Conservation (phyloP, 2,113 vertebrate genomes). For the Oryzias celebensis region DNA sequence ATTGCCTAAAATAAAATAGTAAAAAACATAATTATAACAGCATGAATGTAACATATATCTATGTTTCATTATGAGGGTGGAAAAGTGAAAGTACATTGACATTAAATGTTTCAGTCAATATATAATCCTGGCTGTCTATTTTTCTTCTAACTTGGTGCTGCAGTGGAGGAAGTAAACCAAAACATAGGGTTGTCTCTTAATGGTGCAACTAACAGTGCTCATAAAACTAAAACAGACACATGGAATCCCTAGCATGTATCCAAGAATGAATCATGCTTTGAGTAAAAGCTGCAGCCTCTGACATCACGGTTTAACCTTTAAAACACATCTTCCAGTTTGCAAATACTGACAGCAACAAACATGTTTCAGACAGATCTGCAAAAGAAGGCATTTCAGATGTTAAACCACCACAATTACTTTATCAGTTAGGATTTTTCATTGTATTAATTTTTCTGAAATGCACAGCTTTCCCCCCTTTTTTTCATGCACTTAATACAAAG, state of each 20-base stretch:
- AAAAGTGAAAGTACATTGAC: neutral
- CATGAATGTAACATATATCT: neutral
- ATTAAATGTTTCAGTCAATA: conserved; percentile 9
- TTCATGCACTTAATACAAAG: conserved; percentile 56
- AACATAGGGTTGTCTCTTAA: conserved; percentile 14
- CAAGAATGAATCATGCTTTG: no score
- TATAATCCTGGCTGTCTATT: conserved; percentile 53
- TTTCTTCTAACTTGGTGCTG: conserved; percentile 45
- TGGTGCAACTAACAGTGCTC: conserved; percentile 11
- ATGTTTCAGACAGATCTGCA: no score
- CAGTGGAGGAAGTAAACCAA: conserved; percentile 16
- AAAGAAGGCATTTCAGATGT: neutral
- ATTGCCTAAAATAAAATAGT: no score
- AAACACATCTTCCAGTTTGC: no score
- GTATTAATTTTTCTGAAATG: conserved; percentile 46
- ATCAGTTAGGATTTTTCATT: conserved; percentile 29
- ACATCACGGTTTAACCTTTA: no score
- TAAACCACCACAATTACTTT: conserved; percentile 1
- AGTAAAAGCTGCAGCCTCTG: neutral
- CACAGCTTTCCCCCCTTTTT: conserved; percentile 8
- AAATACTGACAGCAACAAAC: no score
- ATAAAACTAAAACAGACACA: conserved; percentile 3
- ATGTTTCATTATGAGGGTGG: conserved; percentile 1
- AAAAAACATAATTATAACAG: no score
- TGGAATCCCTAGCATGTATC: conserved; percentile 1